Base-by-base conservation (phyloP, 2,113 vertebrate species). In the Triplophysa rosa region DNA sequence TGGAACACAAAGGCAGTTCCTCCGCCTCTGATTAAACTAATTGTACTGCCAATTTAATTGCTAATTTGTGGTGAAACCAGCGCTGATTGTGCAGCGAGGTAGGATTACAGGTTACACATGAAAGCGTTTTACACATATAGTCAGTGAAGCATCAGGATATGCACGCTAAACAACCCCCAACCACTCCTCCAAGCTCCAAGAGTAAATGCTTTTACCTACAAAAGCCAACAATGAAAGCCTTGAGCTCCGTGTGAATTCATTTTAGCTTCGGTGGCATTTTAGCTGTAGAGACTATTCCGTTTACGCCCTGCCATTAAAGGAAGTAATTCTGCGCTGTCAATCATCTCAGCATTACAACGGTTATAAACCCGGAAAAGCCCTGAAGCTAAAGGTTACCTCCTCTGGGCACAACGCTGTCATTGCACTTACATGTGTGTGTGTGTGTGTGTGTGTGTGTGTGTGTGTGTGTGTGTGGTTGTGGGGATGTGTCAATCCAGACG, bases 381-480 rank as follows among this genome's bases (percentile, higher is more conserved):
- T 47, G 21, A 74, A 45, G 23, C 26, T 65, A 56, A 65, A 74
- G 64, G 85, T 82, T 87, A 63, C 84, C 80, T 78, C 79, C 73
- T 76, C 79, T 71, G 67, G 81, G 82, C 77, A 77, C 74, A 82
- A 85, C 84, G 81, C 61, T 80, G 78, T 66, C 21, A 65, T 19
- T 71, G 70, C 56, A 21, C 33, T 59, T 56, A 65, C n/a, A 17
- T 70, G 52, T 83, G 29, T 69, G 71, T 67, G 68, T 73, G 42
- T 77, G 59, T 21, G 47, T 33, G 29, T 65, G 52, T 79, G 21
- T 69, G 71, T 67, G 68, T 73, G 42, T 77, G 33, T 26, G 26
- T 29, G 26, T 29, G 29, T n/a, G 58, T 33, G 61, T 59, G 77
- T 26, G 26, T 66, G 68, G 42, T 40, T 69, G 19, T 70, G 71